Base-by-base conservation (phyloP, 2,113 vertebrate genomes). In the Podocnemis expansa region DNA sequence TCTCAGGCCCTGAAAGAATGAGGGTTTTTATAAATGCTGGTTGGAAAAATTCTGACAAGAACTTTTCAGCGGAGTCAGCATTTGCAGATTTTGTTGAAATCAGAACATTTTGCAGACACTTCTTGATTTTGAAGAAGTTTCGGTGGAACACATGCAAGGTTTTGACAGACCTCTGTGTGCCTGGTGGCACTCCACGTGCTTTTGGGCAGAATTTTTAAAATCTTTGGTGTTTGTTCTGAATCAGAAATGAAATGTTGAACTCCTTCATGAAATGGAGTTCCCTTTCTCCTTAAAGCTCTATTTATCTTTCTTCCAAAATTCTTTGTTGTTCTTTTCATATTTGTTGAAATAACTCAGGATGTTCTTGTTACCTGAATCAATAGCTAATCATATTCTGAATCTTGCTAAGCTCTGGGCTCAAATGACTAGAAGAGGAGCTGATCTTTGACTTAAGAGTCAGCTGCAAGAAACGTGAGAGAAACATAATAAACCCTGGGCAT, bases 361-460 rank as follows among this genome's bases (percentile, higher is more conserved):
- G 84, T 22, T 75, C 70, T 93, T 91, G 87, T 94, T 89, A 89
- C 31, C 45, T 4, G 51, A 63, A 6, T 13, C 52, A 89, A 94
- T 25, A 80, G 93, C 80, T 82, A 85, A 80, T 29, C 25, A 41
- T 1, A 89, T 82, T 58, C 87, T 51, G 31, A 38, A 90, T 89
- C 80, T 80, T 31, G 43, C 41, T 43, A 92, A 81, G 60, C 43
- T 17, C 9, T 91, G 56, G 16, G 75, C 93, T 80, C 25, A 80
- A n/a, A 60, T 52, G 78, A 89, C 67, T 56, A n/a, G 52, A 31
- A 95, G 16, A 88, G 88, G 89, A 75, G 78, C 21, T 70, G 55
- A 78, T 85, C 85, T 94, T 93, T 90, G 92, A 83, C 31, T 38
- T 76, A 91, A 84, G 60, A 2, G 87, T 43, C 84, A 91, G 82